Evolutionary conservation across 1,140 invertebrate species (phyloP).

Genomic region (Hylaeus anthracinus): DNA sequence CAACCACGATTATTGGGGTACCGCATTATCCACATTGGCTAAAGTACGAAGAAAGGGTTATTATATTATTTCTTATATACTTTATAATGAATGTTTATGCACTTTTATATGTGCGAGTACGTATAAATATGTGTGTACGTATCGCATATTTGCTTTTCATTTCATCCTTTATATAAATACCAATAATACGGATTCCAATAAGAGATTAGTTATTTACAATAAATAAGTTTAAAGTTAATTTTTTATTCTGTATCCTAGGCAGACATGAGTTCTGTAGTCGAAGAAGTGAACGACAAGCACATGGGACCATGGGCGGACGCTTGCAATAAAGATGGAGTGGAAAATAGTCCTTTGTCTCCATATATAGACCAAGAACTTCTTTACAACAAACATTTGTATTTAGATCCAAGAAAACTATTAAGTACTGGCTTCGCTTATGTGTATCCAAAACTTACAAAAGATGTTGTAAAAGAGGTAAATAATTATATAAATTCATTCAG

Average conservation of each 20-base stretch:
- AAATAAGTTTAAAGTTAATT: background rate
- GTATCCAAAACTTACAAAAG: conserved; percentile 83
- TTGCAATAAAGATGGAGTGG: conserved; percentile 87
- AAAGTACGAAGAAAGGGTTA: conserved; percentile 82
- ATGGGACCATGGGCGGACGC: conserved; percentile 93
- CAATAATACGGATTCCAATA: background rate
- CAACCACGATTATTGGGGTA: conserved; percentile 92
- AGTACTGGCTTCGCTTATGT: conserved; percentile 81
- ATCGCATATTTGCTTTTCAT: background rate
- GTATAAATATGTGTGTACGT: conserved; percentile 13
- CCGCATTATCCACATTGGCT: conserved; percentile 88
- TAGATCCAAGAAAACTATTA: conserved; percentile 87
- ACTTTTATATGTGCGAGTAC: conserved; percentile 19
- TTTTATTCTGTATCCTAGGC: conserved; percentile 77
- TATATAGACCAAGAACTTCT: conserved; percentile 91
- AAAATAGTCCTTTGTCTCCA: conserved; percentile 93
- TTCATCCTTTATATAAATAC: background rate
- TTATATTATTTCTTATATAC: conserved; percentile 14
- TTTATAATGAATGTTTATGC: conserved; percentile 9
- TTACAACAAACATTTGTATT: conserved; percentile 89
- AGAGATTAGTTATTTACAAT: background rate
- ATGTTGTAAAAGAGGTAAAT: conserved; percentile 83
- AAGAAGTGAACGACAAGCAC: conserved; percentile 96
- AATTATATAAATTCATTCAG: background rate
- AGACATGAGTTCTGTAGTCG: conserved; percentile 88